Base-by-base conservation (phyloP, 2,797 vertebrate species). In the Rallus crepitans region DNA sequence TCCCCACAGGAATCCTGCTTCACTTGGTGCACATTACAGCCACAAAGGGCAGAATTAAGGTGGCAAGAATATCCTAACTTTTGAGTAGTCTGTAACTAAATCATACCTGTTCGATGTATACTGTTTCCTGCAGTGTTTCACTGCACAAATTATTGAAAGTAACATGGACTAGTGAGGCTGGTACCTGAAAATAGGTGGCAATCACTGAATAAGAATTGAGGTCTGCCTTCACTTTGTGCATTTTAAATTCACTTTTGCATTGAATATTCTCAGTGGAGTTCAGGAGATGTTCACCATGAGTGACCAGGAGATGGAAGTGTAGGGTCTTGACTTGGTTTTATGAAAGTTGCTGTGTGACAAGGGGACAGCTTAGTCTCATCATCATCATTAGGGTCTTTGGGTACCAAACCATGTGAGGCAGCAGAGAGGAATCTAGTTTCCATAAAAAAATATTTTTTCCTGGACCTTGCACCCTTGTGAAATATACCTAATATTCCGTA, bases 1-100 rank as follows among this genome's bases (percentile, higher is more conserved):
- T 79, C 89, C 84, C 68, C 72, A 83, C 79, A 95, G 94, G 89
- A 94, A 52, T 87, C 79, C 70, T 81, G 33, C 61, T 92, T 93
- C 73, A 60, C 39, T 84, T 88, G 77, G 25, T 94, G 70, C 66
- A 59, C 59, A 88, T 59, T 61, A 60, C 35, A 92, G 61, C 39
- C 63, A 66, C 35, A 79, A 88, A 92, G 55, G 77, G 66, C 72
- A 94, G 70, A 83, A 82, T 91, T 95, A 87, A 81, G 53, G n/a
- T 72, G 61, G 61, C 91, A 89, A 39, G 24, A 95, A 85, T 83
- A 64, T 31, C 33, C 57, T 71, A 80, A 81, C 60, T 81, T 94
- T 31, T 47, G 40, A 59, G 57, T 50, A 70, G 48, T 87, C 94
- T 78, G 25, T 64, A 75, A 60, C 61, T 77, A 78, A 91, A 61